Conservation (phyloP, 2,113 vertebrate genomes). For the Triplophysa tibetana region DNA sequence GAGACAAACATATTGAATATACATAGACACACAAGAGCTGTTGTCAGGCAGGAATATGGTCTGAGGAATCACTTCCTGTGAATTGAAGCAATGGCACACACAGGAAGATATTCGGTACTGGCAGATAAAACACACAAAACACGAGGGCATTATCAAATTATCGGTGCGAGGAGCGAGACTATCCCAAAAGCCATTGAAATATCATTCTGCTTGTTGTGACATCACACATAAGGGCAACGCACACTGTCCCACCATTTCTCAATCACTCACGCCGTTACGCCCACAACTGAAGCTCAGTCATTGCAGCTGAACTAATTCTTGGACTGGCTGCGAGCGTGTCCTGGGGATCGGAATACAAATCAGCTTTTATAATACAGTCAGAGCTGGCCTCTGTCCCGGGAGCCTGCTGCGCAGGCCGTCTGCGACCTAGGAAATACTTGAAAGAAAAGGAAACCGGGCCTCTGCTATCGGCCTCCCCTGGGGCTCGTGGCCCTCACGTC, state of each 20-base stretch:
- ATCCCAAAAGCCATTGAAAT: constrained; percentile 27
- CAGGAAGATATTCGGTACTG: not conserved
- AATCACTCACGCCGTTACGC: constrained; percentile 59
- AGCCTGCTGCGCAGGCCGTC: constrained; percentile 61
- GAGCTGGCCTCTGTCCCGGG: constrained; percentile 64
- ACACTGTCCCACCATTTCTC: constrained; percentile 44
- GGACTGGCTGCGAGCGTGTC: constrained; percentile 65
- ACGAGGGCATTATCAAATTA: not conserved
- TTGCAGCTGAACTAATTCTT: constrained; percentile 65
- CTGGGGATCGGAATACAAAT: constrained; percentile 67
- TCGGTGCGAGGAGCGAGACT: not conserved
- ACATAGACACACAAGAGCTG: not conserved
- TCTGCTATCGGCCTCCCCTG: not conserved
- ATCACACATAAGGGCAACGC: constrained; percentile 31
- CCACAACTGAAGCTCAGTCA: constrained; percentile 67
- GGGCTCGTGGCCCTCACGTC: constrained; percentile 29
- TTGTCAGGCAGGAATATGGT: too few relatives aligned
- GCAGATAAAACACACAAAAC: constrained; percentile 4
- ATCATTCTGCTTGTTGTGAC: constrained; percentile 44
- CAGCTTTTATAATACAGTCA: constrained; percentile 61
- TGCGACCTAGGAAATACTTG: constrained; percentile 60
- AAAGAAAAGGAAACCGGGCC: constrained; percentile 39
- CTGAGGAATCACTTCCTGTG: too few relatives aligned
- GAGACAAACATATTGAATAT: constrained; percentile 30
- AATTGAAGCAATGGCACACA: not conserved